Evolutionary conservation across 1,140 invertebrate species (phyloP).

Genomic region (Reticulitermes speratus): DNA sequence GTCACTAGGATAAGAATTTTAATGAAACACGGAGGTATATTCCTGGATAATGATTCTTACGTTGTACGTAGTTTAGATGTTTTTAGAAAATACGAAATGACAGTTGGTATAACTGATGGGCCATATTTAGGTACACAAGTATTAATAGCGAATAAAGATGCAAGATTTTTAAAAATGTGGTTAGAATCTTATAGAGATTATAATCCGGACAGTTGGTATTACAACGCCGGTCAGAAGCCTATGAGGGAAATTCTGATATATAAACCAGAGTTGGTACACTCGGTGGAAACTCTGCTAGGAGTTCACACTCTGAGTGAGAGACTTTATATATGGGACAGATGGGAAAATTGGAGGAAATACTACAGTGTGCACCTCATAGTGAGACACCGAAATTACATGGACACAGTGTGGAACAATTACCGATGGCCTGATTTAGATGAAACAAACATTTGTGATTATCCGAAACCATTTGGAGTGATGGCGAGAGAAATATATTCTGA

Average conservation of each 20-base stretch:
- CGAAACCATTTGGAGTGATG: conserved; percentile 33
- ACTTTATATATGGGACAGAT: neutral
- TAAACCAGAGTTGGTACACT: conserved; percentile 32
- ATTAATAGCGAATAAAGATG: conserved; percentile 4
- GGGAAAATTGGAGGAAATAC: neutral
- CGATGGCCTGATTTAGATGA: conserved; percentile 27
- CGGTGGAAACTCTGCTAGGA: neutral
- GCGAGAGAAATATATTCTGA: conserved; percentile 29
- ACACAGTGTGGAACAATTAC: neutral
- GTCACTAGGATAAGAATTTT: neutral
- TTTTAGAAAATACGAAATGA: neutral
- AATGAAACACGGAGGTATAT: neutral
- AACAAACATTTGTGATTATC: conserved; percentile 30
- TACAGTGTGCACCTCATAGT: neutral
- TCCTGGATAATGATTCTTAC: neutral
- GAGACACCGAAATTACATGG: neutral
- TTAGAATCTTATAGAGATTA: neutral
- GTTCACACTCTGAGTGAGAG: neutral
- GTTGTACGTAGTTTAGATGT: neutral
- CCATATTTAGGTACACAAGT: neutral
- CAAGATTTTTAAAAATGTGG: neutral
- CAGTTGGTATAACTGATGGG: neutral
- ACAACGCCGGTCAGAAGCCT: neutral
- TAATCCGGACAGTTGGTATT: neutral
- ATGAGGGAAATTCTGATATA: conserved; percentile 25